phyloP scores from a whole-genome alignment of 2,888 invertebrate genomes.

The Drosophila heteroneura region DNA sequence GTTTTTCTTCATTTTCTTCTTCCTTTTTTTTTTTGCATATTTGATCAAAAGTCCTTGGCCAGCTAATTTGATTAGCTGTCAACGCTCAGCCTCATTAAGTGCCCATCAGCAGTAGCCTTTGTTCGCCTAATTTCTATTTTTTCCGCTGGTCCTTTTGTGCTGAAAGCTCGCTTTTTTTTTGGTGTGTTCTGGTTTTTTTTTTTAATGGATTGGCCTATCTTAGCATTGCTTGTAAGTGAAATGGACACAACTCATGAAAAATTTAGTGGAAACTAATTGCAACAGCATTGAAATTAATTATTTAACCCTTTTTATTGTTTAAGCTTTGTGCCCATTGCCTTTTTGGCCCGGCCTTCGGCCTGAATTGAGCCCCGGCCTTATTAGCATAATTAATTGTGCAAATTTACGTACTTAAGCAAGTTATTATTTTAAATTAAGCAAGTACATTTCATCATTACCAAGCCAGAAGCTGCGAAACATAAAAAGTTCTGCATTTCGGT shows the following conservation, averaged over 20 bases:
- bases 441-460: slow-evolving; percentile 60
- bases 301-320: slow-evolving; percentile 83
- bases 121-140: slow-evolving; percentile 32
- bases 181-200: slow-evolving; percentile 7
- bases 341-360: slow-evolving; percentile 49
- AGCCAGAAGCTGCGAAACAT: neutral
- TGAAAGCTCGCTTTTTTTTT: slow-evolving; percentile 6
- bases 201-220: slow-evolving; percentile 40
- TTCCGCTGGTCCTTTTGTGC: slow-evolving; percentile 23
- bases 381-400: slow-evolving; percentile 83
- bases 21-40: slow-evolving; percentile 34
- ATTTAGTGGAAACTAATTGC: slow-evolving; percentile 82
- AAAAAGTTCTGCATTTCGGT: neutral
- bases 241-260: slow-evolving; percentile 74
- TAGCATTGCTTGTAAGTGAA: slow-evolving; percentile 33
- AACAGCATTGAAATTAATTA: slow-evolving; percentile 82
- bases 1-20: neutral
- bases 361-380: slow-evolving; percentile 59
- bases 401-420: slow-evolving; percentile 81
- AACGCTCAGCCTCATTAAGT: slow-evolving; percentile 69
- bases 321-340: slow-evolving; percentile 65
- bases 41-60: slow-evolving; percentile 68
- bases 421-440: slow-evolving; percentile 78
- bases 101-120: slow-evolving; percentile 57
- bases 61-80: slow-evolving; percentile 79